Evolutionary conservation across 2,113 vertebrate species (phyloP).

Genomic region (Cyanoderma ruficeps): DNA sequence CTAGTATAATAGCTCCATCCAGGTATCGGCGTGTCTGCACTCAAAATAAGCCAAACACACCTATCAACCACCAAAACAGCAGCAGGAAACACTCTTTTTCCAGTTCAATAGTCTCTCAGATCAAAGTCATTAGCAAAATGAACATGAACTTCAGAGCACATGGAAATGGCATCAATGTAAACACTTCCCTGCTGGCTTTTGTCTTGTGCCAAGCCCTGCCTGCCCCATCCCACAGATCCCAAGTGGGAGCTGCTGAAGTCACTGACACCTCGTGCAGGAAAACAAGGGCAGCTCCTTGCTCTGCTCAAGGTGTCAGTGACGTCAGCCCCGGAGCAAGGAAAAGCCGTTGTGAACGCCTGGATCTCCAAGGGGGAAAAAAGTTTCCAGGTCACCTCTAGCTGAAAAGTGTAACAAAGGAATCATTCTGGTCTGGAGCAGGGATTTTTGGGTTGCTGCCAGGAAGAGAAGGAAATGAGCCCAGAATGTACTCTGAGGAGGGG

Average conservation of each 20-base stretch:
- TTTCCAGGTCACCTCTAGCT: slow-evolving; percentile 44
- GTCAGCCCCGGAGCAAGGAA: not conserved
- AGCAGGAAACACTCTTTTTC: not conserved
- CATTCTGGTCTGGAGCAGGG: not conserved
- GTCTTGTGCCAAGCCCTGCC: slow-evolving; percentile 22
- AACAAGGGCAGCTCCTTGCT: slow-evolving; percentile 35
- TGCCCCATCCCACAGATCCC: not conserved
- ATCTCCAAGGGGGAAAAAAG: not conserved
- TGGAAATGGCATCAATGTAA: slow-evolving; percentile 1
- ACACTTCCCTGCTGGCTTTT: not conserved
- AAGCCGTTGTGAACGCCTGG: not conserved
- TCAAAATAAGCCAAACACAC: slow-evolving; percentile 8
- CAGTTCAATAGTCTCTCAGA: not conserved
- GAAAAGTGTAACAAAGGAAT: slow-evolving; percentile 30
- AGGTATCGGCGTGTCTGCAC: not conserved
- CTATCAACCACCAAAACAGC: not conserved
- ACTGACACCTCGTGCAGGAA: slow-evolving; percentile 14
- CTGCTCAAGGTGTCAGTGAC: slow-evolving; percentile 5
- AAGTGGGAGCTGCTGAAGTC: not conserved
- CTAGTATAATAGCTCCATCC: not conserved
- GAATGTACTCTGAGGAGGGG: not conserved
- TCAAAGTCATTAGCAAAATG: slow-evolving; percentile 27
- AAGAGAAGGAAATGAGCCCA: slow-evolving; percentile 35
- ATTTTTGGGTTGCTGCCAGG: slow-evolving; percentile 27
- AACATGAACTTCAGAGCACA: not conserved